phyloP scores from a whole-genome alignment of 2,113 vertebrate genomes.

The Carassius gibelio region DNA sequence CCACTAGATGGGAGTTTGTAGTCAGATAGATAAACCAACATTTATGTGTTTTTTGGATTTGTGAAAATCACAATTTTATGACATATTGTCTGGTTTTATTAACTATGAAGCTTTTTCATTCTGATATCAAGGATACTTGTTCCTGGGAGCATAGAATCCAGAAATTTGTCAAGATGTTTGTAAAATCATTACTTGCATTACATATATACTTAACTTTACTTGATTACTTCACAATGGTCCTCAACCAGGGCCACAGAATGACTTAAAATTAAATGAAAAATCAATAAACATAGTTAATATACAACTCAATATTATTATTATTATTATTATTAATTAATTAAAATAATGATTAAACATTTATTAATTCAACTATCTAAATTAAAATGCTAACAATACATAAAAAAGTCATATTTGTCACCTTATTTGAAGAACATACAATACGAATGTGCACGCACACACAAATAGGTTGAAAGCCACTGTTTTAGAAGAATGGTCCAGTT shows the following conservation, averaged over 20 bases:
- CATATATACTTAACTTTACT: not conserved
- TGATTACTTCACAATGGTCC: not conserved
- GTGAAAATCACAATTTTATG: not conserved
- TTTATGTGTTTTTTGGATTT: not conserved
- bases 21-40: slow-evolving; percentile 53
- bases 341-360: not conserved
- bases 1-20: slow-evolving; percentile 48
- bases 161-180: not conserved
- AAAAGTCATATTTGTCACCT: too few species aligned
- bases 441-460: too few species aligned
- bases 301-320: not conserved
- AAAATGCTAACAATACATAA: not conserved
- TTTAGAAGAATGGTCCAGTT: slow-evolving; percentile 30
- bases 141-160: not conserved
- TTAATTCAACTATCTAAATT: not conserved
- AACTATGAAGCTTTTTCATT: not conserved
- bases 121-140: not conserved
- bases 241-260: not conserved
- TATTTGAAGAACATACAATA: too few species aligned
- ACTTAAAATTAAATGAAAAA: not conserved
- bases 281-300: not conserved
- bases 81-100: not conserved
- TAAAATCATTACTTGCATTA: not conserved
- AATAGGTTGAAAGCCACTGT: not conserved
- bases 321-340: not conserved